Percentiles rank a stretch among this genome's conserved stretches.
These are phyloP conservation scores for Syngnathus rostellatus DNA, from an alignment of 2,797 vertebrate genomes.

Conservation along the genomic window DNA sequence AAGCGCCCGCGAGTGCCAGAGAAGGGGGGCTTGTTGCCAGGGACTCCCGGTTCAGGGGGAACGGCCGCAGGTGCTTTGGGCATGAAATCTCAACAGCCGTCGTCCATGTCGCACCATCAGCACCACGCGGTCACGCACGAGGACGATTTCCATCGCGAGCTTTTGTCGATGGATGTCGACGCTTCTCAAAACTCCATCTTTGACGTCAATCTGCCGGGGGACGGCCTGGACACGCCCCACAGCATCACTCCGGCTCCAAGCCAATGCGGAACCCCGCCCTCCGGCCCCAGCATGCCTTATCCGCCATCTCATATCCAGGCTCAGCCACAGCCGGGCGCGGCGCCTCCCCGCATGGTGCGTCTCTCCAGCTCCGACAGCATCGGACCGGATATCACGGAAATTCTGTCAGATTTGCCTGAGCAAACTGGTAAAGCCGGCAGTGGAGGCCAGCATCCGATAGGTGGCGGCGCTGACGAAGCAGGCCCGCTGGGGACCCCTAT, in stretches of 20 bases:
- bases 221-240: slow-evolving; percentile 91
- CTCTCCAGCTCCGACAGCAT: slow-evolving; percentile 97
- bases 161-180: slow-evolving; percentile 97
- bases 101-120: slow-evolving; percentile 64
- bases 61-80: slow-evolving; percentile 39
- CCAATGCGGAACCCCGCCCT: slow-evolving; percentile 91
- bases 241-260: slow-evolving; percentile 96
- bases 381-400: slow-evolving; percentile 91
- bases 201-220: slow-evolving; percentile 89
- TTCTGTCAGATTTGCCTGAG: slow-evolving; percentile 93
- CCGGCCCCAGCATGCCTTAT: slow-evolving; percentile 78
- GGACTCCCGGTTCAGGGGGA: slow-evolving; percentile 32
- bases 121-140: slow-evolving; percentile 82
- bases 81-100: slow-evolving; percentile 59
- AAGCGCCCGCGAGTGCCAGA: slow-evolving; percentile 76
- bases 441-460: slow-evolving; percentile 63
- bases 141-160: slow-evolving; percentile 96
- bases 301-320: slow-evolving; percentile 65
- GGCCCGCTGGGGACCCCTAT: slow-evolving; percentile 85
- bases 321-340: slow-evolving; percentile 54
- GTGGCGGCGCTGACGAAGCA: slow-evolving; percentile 64
- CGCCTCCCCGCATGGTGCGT: slow-evolving; percentile 77
- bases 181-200: slow-evolving; percentile 92
- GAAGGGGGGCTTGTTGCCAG: slow-evolving; percentile 55
- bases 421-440: slow-evolving; percentile 81